These are phyloP conservation scores for Saturnia pavonia DNA, from an alignment of 2,888 invertebrate genomes.

Conservation along the genomic window DNA sequence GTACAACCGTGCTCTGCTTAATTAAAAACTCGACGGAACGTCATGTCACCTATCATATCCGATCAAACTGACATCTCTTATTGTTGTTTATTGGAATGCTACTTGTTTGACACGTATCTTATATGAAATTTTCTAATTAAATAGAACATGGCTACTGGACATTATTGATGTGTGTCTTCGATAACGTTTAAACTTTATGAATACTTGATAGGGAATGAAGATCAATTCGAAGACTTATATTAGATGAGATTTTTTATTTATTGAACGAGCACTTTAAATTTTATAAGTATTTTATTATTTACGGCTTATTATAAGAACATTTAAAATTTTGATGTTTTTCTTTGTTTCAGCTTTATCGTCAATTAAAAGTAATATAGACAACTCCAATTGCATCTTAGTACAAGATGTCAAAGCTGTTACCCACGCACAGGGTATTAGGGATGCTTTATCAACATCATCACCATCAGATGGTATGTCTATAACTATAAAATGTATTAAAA, in stretches of 20 bases:
- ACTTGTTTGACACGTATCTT: conserved; percentile 47
- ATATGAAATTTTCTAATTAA: conserved; percentile 60
- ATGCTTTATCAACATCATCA: conserved; percentile 82
- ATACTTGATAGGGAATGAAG: conserved; percentile 64
- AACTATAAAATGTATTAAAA: not conserved
- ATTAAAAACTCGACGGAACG: conserved; percentile 75
- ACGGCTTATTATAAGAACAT: not conserved
- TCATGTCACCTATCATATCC: conserved; percentile 64
- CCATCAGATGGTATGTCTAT: conserved; percentile 69
- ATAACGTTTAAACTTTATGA: conserved; percentile 63
- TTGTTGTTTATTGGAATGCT: conserved; percentile 59
- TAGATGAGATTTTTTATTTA: conserved; percentile 41
- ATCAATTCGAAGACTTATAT: conserved; percentile 54
- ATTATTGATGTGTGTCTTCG: conserved; percentile 58
- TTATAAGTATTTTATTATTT: not conserved
- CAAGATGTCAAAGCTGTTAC: conserved; percentile 94
- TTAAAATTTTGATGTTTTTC: not conserved
- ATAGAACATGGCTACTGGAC: conserved; percentile 64
- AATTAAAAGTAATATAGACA: conserved; percentile 94
- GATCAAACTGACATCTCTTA: conserved; percentile 64
- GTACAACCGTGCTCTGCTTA: conserved; percentile 68
- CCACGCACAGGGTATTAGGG: conserved; percentile 92
- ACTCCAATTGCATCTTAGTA: conserved; percentile 93
- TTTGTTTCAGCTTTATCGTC: conserved; percentile 91
- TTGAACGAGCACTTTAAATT: conserved; percentile 25